Evolutionary conservation across 2,888 invertebrate species (phyloP), one percentile per base, ranked within the genome.

Genomic region (Cryptus viduatorius): DNA sequence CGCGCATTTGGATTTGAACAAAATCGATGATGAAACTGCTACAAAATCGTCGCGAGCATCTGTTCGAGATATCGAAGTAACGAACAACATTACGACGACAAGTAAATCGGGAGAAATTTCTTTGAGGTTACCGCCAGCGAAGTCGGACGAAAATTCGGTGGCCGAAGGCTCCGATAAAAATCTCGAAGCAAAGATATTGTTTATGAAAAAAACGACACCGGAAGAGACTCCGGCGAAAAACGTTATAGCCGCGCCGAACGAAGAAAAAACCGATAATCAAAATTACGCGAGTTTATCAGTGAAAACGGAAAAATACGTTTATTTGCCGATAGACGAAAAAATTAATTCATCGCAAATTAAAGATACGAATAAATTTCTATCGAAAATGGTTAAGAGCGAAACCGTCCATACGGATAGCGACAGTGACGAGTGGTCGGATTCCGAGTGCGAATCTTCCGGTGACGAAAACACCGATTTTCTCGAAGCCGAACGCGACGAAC

Each of bases 391-490:
- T 16, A 71, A 73, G 19, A 78, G 29, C 75, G 83, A 83, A 16
- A 69, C 68, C n/a, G 59, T 59, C 12, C 67, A 65, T 0, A 85
- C 68, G 19, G 85, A 85, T 56, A 86, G 85, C 31, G 87, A 87
- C 29, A 85, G 83, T 59, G 83, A 86, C 12, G 85, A 87, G 48
- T 82, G 81, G 81, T 78, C 83, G 8, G 86, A 86, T 78, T 88
- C 89, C n/a, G 88, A 87, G 53, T 65, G 64, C 3, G 75, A 71
- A 0, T 12, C 16, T 73, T 89, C 90, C 31, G 89, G 89, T 56
- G 89, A 90, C 79, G 91, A 92, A 12, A 89, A 87, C 72, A 87
- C 88, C 8, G 79, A 71, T 79, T 78, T 90, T 5, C 84, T 89
- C 75, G 86, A 88, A 42, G 76, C 59, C 73, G 92, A 91, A 80